Percentiles rank a stretch among this genome's conserved stretches.
These are phyloP conservation scores for Phenganax subtilis DNA, from an alignment of 92 coral and sea anemone species.

Conservation along the genomic window DNA sequence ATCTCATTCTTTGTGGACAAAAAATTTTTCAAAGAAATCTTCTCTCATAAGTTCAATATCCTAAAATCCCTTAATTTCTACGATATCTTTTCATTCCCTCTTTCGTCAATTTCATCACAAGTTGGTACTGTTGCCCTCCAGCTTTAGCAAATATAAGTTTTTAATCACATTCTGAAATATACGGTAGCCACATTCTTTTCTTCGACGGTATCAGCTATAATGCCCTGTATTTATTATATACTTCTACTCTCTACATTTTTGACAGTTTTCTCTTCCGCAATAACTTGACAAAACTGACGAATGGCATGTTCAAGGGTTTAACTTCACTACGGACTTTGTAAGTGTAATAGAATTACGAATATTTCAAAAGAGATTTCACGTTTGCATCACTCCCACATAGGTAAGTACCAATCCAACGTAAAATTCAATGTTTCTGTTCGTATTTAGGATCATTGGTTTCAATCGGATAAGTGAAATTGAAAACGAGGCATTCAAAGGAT, in stretches of 20 bases:
- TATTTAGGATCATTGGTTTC: slow-evolving; percentile 13
- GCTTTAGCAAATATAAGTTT: too few relatives aligned
- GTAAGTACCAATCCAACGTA: background rate
- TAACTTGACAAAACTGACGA: slow-evolving; percentile 24
- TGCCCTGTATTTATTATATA: too few relatives aligned
- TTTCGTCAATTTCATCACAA: too few relatives aligned
- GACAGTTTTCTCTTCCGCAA: slow-evolving; percentile 29
- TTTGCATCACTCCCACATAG: background rate
- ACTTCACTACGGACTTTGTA: slow-evolving; percentile 28
- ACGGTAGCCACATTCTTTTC: too few relatives aligned
- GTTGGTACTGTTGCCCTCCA: too few relatives aligned
- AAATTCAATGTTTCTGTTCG: background rate
- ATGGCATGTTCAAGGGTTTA: slow-evolving; percentile 31
- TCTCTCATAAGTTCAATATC: too few relatives aligned
- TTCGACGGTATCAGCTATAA: too few relatives aligned
- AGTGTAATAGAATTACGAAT: background rate
- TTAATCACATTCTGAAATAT: too few relatives aligned
- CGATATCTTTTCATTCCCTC: too few relatives aligned
- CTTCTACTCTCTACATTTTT: background rate
- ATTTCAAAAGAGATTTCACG: background rate
- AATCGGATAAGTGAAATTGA: slow-evolving; percentile 26
- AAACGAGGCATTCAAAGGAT: slow-evolving; percentile 24
- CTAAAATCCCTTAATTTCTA: too few relatives aligned
- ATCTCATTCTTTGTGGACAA: too few relatives aligned
- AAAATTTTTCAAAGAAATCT: too few relatives aligned